Percentiles rank a stretch among this genome's conserved stretches.
These are phyloP conservation scores for Athalia cordata DNA, from an alignment of 2,888 invertebrate genomes.

Conservation along the genomic window DNA sequence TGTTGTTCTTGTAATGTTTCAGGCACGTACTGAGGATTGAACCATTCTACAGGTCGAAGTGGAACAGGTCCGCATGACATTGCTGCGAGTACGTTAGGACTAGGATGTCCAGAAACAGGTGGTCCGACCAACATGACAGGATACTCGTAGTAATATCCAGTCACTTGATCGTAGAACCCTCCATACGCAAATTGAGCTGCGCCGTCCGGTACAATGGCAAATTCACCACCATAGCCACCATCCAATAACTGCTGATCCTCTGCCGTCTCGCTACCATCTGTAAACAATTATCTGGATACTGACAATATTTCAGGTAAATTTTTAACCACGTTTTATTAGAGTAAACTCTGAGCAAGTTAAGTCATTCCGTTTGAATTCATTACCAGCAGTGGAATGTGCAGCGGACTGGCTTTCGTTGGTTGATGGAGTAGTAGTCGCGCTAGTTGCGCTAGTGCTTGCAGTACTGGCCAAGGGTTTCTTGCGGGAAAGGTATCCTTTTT, in stretches of 20 bases:
- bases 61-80: constrained; percentile 73
- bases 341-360: background rate
- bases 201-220: constrained; percentile 57
- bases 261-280: constrained; percentile 71
- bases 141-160: constrained; percentile 70
- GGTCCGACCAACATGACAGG: constrained; percentile 72
- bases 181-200: constrained; percentile 64
- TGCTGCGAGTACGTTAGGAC: constrained; percentile 68
- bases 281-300: background rate
- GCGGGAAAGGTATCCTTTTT: constrained; percentile 80
- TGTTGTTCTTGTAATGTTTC: constrained; percentile 66
- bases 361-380: constrained; percentile 49
- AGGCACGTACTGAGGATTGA: constrained; percentile 71
- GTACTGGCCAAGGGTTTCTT: constrained; percentile 73
- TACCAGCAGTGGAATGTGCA: constrained; percentile 72
- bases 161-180: constrained; percentile 68
- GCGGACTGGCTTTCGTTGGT: constrained; percentile 72
- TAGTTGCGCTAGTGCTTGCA: constrained; percentile 70
- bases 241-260: constrained; percentile 70
- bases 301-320: background rate
- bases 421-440: constrained; percentile 71
- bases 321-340: background rate
- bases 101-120: constrained; percentile 65
- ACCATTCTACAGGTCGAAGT: constrained; percentile 74
- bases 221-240: constrained; percentile 59